Base-by-base conservation (phyloP, 1,140 invertebrate genomes). In the Brachionus manjavacas region DNA sequence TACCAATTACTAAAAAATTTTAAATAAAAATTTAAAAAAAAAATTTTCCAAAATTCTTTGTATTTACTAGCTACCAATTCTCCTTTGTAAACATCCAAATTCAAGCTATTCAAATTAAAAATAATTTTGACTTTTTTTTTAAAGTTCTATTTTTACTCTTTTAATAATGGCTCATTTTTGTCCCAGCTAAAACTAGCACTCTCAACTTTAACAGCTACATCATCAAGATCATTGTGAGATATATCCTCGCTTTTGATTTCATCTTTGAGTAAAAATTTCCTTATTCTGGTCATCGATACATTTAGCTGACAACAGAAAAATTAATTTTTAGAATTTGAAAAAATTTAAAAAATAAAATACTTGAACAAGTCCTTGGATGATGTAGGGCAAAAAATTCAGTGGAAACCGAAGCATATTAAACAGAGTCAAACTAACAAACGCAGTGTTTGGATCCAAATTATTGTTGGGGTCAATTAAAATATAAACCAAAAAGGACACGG, bases 361-460 rank as follows among this genome's bases (percentile, higher is more conserved):
- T 35, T 84, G 81, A 70, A 84, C 46, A 4, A 84, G 41, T 31
- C 60, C 66, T 46, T 88, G 88, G 84, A 92, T 90, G 35, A 92
- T 86, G 86, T 91, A 90, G 4, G 92, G 91, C 60, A 93, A 87
- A 86, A 92, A 90, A 39, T 88, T 87, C 72, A 93, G 91, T 86
- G 97, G 96, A 90, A 97, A 96, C 87, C 96, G 92, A 86, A 99
- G 92, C 86, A 99, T 96, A 91, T 98, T 98, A 92, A 99, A 99
- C 87, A 99, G 92, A 88, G 96, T 94, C 86, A 99, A 92, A 86
- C 96, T 95, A 85, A 99, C 96, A 91, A 99, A 99, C 85, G 92
- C 92, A 23, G 90, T 83, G 85, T 92, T 89, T 12, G 86, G 85
- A 35, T 88, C 85, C 85, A 90, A 88, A 84, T 84, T 43, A 35